Conservation (phyloP, 2,888 invertebrate species). For the Sminthurides aquaticus region DNA sequence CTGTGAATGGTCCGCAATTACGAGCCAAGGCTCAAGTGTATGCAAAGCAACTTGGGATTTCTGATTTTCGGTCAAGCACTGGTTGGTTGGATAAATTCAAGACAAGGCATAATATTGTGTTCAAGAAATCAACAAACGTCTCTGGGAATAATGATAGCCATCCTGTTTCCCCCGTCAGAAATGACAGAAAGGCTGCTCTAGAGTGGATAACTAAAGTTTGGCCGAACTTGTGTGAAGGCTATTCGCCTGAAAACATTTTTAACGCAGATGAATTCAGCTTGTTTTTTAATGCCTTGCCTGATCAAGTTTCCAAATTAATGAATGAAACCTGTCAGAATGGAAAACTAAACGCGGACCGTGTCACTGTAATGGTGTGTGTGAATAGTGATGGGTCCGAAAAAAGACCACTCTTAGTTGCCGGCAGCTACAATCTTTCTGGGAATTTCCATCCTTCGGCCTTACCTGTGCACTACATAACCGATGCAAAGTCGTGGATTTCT, state of each 20-base stretch:
- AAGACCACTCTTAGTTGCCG: slow-evolving; percentile 26
- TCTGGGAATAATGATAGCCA: background rate
- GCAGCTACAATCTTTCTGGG: slow-evolving; percentile 18
- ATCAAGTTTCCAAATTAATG: slow-evolving; percentile 17
- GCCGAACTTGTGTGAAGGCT: slow-evolving; percentile 24
- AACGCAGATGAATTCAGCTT: slow-evolving; percentile 31
- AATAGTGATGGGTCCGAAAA: slow-evolving; percentile 31
- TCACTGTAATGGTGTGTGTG: slow-evolving; percentile 27
- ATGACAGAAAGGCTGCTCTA: slow-evolving; percentile 32
- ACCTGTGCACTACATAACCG: slow-evolving; percentile 37
- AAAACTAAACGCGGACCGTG: slow-evolving; percentile 23
- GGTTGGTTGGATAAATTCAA: slow-evolving; percentile 44
- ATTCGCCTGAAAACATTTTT: slow-evolving; percentile 25
- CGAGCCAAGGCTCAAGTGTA: slow-evolving; percentile 28
- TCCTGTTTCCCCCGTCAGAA: background rate
- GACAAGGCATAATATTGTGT: slow-evolving; percentile 39
- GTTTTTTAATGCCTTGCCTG: slow-evolving; percentile 26
- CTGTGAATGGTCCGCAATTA: slow-evolving; percentile 30
- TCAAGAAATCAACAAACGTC: slow-evolving; percentile 31
- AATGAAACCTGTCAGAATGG: slow-evolving; percentile 30
- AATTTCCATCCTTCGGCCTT: slow-evolving; percentile 14
- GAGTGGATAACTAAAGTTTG: slow-evolving; percentile 42
- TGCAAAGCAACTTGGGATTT: slow-evolving; percentile 23
- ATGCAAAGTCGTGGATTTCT: slow-evolving; percentile 46
- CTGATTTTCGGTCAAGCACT: slow-evolving; percentile 40